Conservation (phyloP, 2,888 invertebrate genomes). For the Chouioia cunea region DNA sequence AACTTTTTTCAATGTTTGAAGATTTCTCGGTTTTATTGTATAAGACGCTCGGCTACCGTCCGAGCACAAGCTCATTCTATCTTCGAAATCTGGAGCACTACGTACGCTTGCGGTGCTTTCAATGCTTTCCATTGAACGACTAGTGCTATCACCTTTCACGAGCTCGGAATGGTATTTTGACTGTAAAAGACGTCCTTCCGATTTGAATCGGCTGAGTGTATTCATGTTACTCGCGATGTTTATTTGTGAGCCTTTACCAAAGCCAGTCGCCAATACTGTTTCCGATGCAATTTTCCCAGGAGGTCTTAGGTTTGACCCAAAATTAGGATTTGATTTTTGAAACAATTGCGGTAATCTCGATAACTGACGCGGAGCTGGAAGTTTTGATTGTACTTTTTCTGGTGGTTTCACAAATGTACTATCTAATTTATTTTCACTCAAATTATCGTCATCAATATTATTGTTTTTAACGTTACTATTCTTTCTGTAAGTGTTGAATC, state of each 20-base stretch:
- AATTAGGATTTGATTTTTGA: conserved; percentile 66
- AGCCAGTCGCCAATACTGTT: conserved; percentile 50
- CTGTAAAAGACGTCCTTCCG: conserved; percentile 60
- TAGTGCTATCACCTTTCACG: conserved; percentile 51
- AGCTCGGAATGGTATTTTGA: conserved; percentile 54
- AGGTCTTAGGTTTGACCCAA: conserved; percentile 56
- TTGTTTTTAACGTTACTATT: conserved; percentile 43
- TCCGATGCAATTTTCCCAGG: conserved; percentile 41
- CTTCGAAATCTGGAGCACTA: conserved; percentile 65
- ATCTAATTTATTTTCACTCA: conserved; percentile 16
- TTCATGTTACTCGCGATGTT: conserved; percentile 54
- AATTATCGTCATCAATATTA: conserved; percentile 4
- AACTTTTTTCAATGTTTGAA: conserved; percentile 57
- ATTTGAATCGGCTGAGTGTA: conserved; percentile 57
- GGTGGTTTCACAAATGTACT: conserved; percentile 42
- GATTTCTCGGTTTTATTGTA: conserved; percentile 55
- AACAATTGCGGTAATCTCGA: conserved; percentile 62
- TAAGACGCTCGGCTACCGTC: conserved; percentile 62
- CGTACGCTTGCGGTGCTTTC: conserved; percentile 64
- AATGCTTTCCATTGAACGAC: conserved; percentile 65
- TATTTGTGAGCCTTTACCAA: conserved; percentile 57
- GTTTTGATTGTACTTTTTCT: conserved; percentile 48
- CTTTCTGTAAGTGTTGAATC: conserved; percentile 55
- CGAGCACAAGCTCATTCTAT: conserved; percentile 62
- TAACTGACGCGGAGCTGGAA: conserved; percentile 53